A percentile compares a stretch with the other conserved stretches of the same genome.
Evolutionary conservation across 2,797 vertebrate species (phyloP).

Genomic region (Steatocranus sp.): DNA sequence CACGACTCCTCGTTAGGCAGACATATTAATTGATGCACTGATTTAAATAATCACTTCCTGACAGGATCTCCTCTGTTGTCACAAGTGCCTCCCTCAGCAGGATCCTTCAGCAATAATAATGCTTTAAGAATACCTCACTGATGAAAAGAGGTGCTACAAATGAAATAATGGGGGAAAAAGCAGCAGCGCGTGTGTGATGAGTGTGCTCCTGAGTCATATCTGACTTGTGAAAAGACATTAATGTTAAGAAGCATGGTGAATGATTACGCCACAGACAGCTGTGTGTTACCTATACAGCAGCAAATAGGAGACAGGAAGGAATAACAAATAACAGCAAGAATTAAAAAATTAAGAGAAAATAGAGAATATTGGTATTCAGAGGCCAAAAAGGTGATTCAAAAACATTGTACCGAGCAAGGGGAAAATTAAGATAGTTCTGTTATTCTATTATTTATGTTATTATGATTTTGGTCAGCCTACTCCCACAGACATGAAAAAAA

Average conservation of each 20-base stretch:
- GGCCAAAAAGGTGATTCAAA: background rate
- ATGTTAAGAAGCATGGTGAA: background rate
- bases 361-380: background rate
- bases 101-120: conserved; percentile 21
- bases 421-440: background rate
- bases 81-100: conserved; percentile 33
- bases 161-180: background rate
- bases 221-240: background rate
- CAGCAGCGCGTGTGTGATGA: background rate
- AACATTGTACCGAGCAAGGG: background rate
- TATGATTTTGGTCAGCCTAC: background rate
- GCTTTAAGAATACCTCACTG: conserved; percentile 11
- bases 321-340: background rate
- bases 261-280: background rate
- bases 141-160: background rate
- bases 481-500: background rate
- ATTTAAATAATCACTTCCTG: conserved; percentile 67
- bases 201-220: background rate
- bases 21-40: conserved; percentile 54
- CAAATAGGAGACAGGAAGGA: background rate
- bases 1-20: conserved; percentile 50
- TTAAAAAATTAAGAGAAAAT: background rate
- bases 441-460: background rate
- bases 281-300: background rate
- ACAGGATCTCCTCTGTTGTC: conserved; percentile 51